These are phyloP conservation scores for Geopemphigus sp. DNA, from an alignment of 1,140 invertebrate species.

Conservation along the genomic window DNA sequence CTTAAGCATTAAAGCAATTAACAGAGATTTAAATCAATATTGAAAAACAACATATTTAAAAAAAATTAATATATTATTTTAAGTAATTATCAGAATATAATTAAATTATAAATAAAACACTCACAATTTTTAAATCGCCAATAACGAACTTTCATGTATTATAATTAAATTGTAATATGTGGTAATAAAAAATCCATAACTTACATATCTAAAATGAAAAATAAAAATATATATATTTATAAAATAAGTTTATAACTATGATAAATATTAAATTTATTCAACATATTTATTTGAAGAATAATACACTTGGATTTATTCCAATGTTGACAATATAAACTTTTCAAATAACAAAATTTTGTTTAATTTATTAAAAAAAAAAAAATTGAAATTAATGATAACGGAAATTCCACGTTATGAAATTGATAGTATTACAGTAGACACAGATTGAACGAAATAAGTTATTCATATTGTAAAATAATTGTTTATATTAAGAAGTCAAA, in stretches of 20 bases:
- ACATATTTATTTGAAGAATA: neutral
- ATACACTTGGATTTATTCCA: neutral
- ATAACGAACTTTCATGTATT: neutral
- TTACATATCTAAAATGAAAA: neutral
- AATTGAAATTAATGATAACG: neutral
- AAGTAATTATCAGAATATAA: neutral
- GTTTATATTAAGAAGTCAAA: neutral
- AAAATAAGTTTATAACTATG: slow-evolving; percentile 2
- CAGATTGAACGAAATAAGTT: neutral
- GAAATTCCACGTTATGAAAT: slow-evolving; percentile 39
- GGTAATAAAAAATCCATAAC: neutral
- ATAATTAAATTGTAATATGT: neutral
- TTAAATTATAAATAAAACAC: slow-evolving; percentile 9
- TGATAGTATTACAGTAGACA: slow-evolving; percentile 18
- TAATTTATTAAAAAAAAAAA: neutral
- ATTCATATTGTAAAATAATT: neutral
- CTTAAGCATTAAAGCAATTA: neutral
- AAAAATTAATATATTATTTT: neutral
- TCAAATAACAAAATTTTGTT: neutral
- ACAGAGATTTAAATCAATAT: neutral
- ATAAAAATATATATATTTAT: neutral
- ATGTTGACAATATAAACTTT: neutral
- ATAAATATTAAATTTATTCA: neutral
- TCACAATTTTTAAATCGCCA: neutral
- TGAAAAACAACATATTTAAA: neutral